Conservation (phyloP, 2,888 invertebrate genomes). For the Polia nebulosa region DNA sequence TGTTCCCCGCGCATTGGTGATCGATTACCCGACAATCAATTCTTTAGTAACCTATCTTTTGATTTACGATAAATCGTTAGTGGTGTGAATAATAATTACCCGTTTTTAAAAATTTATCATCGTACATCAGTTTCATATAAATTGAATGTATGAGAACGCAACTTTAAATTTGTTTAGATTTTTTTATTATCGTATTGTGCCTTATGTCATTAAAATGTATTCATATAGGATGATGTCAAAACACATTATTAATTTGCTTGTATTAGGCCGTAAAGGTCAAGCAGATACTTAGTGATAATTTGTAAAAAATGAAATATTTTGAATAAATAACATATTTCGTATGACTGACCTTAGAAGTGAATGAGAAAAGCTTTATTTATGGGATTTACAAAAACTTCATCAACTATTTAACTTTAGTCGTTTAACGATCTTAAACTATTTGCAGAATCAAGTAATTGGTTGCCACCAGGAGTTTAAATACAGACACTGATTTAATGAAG, state of each 20-base stretch:
- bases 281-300: conserved; percentile 44
- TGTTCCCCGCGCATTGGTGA: conserved; percentile 67
- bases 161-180: conserved; percentile 30
- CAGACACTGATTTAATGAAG: conserved; percentile 26
- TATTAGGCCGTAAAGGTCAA: conserved; percentile 57
- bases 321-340: conserved; percentile 35
- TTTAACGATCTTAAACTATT: conserved; percentile 3
- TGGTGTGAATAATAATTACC: conserved; percentile 40
- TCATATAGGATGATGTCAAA: conserved; percentile 39
- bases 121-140: conserved; percentile 19
- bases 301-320: conserved; percentile 43
- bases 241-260: conserved; percentile 38
- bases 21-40: conserved; percentile 68
- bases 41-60: conserved; percentile 61
- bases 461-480: conserved; percentile 12
- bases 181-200: conserved; percentile 19
- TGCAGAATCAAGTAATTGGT: conserved; percentile 8
- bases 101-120: conserved; percentile 21
- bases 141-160: conserved; percentile 45
- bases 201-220: conserved; percentile 38
- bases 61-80: conserved; percentile 45
- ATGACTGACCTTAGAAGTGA: conserved; percentile 10
- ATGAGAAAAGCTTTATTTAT: conserved; percentile 25
- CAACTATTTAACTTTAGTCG: neutral
- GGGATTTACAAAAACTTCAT: neutral